Evolutionary conservation across 2,113 vertebrate genomes (phyloP), one percentile per base, ranked within the genome.

Genomic region (Syngnathus scovelli): DNA sequence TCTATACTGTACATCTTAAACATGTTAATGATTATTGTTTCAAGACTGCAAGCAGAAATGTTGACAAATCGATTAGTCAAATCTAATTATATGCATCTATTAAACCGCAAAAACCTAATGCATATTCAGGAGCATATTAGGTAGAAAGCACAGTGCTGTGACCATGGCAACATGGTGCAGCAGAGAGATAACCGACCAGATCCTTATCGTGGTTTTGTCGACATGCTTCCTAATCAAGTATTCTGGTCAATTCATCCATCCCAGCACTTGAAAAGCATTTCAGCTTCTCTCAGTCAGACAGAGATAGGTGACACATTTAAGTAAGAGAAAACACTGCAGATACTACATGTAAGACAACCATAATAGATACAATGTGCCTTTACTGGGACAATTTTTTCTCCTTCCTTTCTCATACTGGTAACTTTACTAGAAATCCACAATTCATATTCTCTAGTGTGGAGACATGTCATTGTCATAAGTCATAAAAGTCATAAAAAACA

Each of bases 151-250:
- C 89, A 84, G 86, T 92, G 86, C 83, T 82, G 93, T 96, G 89
- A 88, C 92, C 92, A 94, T 91, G 90, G 93, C 93, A 94, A 96
- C 94, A 74, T 67, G 82, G 79, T 90, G 85, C 86, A 90, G 88
- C 85, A 87, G 78, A 90, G 82, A 90, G 90, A 83, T 94, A 91
- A 94, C 88, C 90, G 90, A 91, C 85, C 87, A 84, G 88, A 93
- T 92, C 87, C 85, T 86, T 87, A 86, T 86, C 83, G 74, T 87
- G 92, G 89, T 91, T 92, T 91, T 89, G 90, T 78, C 90, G 92
- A 93, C 92, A 92, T 76, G 51, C 52, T 81, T 78, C 75, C 85
- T 92, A 90, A 94, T 94, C 92, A 86, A 41, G 68, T 79, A 93
- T 93, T 93, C 93, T 89, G 89, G 86, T 92, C 93, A 93, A 88